Base-by-base conservation (phyloP, 1,140 invertebrate genomes). In the Pseudomyrmex dendroicus region DNA sequence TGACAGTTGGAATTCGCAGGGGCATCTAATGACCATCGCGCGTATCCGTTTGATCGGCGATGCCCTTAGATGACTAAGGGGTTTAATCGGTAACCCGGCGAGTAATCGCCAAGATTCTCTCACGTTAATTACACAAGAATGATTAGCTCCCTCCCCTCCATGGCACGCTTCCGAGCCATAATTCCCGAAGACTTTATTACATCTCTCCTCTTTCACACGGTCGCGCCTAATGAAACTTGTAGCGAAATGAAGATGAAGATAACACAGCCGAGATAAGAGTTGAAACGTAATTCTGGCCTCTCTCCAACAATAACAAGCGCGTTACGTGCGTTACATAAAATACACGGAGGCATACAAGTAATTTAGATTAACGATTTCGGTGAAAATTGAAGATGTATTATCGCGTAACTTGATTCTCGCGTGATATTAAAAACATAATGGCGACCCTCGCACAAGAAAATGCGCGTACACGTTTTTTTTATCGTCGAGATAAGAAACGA, bases 1-100 rank as follows among this genome's bases (percentile, higher is more conserved):
- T 80, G 44, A 80, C 66, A 22, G 12, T 59, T 20, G 76, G 76
- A 80, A 72, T 72, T 70, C 59, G 54, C 50, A 72, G 63, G 63
- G 52, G 54, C 35, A 57, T 13, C 54, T 80, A 72, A 72, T 59
- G 56, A 72, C 3, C 44, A 20, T 5, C 1, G 54, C 5, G 20
- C 57, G 48, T 35, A 44, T 25, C 25, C 20, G 62, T 54, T 70
- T 70, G 66, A 72, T 61, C 44, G 12, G 5, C 17, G 52, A 67
- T 67, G 13, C 76, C 66, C 66, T 72, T 72, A 72, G 54, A 17
- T 70, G 20, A 56, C 54, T n/a, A 9, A 7, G 25, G 44, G 22
- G 20, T 70, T 80, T 80, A 78, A 70, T 78, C 20, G 20, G 76
- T 48, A 72, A 59, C 56, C 7, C 35, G 70, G 48, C 25, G 20